Evolutionary conservation across 2,888 invertebrate species (phyloP), one percentile per base, ranked within the genome.

Genomic region (Callimorpha dominula): DNA sequence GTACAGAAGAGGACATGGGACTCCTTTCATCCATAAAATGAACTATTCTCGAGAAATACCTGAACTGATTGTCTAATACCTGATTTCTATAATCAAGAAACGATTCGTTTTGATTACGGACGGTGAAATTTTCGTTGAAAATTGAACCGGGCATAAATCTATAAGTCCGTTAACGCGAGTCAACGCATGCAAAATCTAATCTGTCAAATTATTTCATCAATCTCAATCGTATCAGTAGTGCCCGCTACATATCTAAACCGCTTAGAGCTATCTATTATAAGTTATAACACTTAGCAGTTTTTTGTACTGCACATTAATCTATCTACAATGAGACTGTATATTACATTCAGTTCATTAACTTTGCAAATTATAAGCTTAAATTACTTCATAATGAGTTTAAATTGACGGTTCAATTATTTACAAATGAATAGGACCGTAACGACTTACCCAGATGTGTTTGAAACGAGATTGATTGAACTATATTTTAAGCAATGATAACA

Each of bases 331-430:
- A 68, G 63, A 76, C 71, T 65, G 68, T 54, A 65, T 67, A 57
- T 67, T 74, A 71, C 46, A n/a, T 62, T 77, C 57, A 70, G 76
- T 74, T 71, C 65, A 81, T 82, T 80, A 82, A 77, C 65, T 81
- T 65, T 42, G 68, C 68, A 74, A 82, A 76, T 77, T 79, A 80
- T 79, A 20, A 69, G 50, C 17, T 73, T 4, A 42, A 72, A 74
- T 71, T 73, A 62, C 49, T 1, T n/a, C 11, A 50, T 46, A 43
- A 57, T 11, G 31, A 42, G 46, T 65, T 31, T 15, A n/a, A 65
- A 64, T 63, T 63, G 60, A 40, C 8, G 49, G 69, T 40, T 50
- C 17, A 63, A 62, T 49, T 50, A 57, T 46, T 43, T 46, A 6
- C 17, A 20, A 46, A 20, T 4, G 4, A 9, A 12, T 15, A 12